Conservation (phyloP, 2,113 vertebrate genomes). For the Bos indicus region DNA sequence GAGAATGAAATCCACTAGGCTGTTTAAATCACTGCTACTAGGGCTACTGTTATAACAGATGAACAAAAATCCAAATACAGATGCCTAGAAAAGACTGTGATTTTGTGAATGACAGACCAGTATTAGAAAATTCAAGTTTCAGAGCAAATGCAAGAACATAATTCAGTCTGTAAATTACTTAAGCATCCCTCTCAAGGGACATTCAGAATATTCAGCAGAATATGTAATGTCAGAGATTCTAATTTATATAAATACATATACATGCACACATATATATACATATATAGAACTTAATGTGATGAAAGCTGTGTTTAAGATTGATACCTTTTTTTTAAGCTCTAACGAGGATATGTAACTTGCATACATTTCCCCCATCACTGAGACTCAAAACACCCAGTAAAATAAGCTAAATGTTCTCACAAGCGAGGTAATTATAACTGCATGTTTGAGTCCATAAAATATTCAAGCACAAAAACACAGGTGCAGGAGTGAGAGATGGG, state of each 20-base stretch:
- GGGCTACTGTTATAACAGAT: neutral
- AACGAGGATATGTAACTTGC: neutral
- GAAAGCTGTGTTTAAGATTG: neutral
- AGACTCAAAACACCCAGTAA: constrained; percentile 15
- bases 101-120: neutral
- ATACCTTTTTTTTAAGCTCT: neutral
- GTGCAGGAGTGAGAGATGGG: constrained; percentile 23
- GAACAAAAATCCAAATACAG: neutral
- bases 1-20: neutral
- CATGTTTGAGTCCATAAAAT: constrained; percentile 38
- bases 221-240: neutral
- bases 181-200: neutral
- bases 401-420: constrained; percentile 16
- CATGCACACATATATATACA: neutral
- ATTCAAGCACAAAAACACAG: constrained; percentile 51
- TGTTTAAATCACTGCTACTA: neutral
- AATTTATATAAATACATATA: neutral
- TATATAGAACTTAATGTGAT: neutral
- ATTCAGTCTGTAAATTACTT: neutral
- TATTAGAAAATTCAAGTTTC: neutral
- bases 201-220: neutral
- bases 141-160: neutral
- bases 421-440: constrained; percentile 22
- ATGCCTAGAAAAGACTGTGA: neutral
- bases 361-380: neutral